Percentiles rank a stretch among this genome's conserved stretches.
These are phyloP conservation scores for Iphiclides podalirius DNA, from an alignment of 2,888 invertebrate species.

Conservation along the genomic window DNA sequence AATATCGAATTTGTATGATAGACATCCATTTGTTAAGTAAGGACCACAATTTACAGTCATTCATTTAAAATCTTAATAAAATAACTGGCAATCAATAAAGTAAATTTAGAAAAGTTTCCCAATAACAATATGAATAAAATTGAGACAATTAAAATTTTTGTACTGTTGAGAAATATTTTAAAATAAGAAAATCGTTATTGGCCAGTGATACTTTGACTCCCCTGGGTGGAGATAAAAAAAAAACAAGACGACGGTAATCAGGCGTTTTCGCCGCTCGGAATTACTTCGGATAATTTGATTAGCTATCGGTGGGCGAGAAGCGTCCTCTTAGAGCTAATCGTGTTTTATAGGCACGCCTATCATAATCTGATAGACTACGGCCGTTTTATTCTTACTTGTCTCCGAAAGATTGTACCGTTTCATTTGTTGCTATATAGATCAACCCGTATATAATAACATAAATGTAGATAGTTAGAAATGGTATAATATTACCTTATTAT, in stretches of 20 bases:
- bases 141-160: not conserved
- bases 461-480: too few relatives aligned
- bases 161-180: too few relatives aligned
- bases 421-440: not conserved
- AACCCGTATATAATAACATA: too few relatives aligned
- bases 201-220: constrained; percentile 57
- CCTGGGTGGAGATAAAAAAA: constrained; percentile 48
- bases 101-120: too few relatives aligned
- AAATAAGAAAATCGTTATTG: constrained; percentile 44
- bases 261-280: constrained; percentile 68
- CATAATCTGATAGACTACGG: constrained; percentile 53
- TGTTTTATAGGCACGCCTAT: constrained; percentile 54
- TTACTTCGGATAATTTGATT: constrained; percentile 73
- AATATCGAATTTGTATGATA: too few relatives aligned
- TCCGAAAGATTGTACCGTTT: not conserved
- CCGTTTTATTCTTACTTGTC: constrained; percentile 35
- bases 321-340: constrained; percentile 66
- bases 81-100: too few relatives aligned
- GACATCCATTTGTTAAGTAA: too few relatives aligned
- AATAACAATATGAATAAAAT: constrained; percentile 4
- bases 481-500: too few relatives aligned
- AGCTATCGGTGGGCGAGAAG: constrained; percentile 65
- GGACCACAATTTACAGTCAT: too few relatives aligned
- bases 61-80: too few relatives aligned
- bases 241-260: constrained; percentile 65